Percentiles rank a stretch among this genome's conserved stretches.
Conservation (phyloP, 2,888 invertebrate species). For the Lordiphosa fenestrarum region DNA sequence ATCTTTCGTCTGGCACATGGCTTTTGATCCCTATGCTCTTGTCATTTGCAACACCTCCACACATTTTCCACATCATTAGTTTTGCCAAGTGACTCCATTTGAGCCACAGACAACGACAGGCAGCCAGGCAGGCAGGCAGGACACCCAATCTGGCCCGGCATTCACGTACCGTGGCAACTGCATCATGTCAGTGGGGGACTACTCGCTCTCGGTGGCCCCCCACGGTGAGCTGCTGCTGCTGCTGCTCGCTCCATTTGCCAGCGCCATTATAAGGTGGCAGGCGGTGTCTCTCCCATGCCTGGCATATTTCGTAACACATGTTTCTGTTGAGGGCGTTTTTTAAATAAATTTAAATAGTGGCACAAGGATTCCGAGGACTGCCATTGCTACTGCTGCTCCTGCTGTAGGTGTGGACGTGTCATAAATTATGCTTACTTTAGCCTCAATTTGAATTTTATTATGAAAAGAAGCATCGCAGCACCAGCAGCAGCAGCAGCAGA, state of each 20-base stretch:
- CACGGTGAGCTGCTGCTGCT: conserved; percentile 43
- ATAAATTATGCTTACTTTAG: conserved; percentile 71
- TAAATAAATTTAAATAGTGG: conserved; percentile 67
- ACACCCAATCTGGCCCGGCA: conserved; percentile 34
- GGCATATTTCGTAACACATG: conserved; percentile 31
- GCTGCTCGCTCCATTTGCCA: conserved; percentile 68
- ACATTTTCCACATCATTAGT: conserved; percentile 78
- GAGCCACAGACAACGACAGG: conserved; percentile 50
- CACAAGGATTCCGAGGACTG: conserved; percentile 16
- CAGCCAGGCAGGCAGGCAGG: conserved; percentile 27
- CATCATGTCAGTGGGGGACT: conserved; percentile 35
- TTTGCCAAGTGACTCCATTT: conserved; percentile 70
- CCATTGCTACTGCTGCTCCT: not conserved
- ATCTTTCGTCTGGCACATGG: conserved; percentile 33
- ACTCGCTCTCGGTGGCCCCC: not conserved
- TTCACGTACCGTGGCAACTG: conserved; percentile 17
- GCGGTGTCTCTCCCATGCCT: conserved; percentile 33
- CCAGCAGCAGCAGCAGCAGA: conserved; percentile 11
- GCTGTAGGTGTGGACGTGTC: conserved; percentile 59
- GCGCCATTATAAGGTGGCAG: conserved; percentile 40
- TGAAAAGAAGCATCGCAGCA: conserved; percentile 32
- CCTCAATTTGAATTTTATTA: conserved; percentile 62
- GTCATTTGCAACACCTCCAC: conserved; percentile 53
- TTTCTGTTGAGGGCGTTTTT: conserved; percentile 19
- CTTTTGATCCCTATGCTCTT: conserved; percentile 38